phyloP scores from a whole-genome alignment of 1,140 invertebrate species.

The Drosophila pectinifera region DNA sequence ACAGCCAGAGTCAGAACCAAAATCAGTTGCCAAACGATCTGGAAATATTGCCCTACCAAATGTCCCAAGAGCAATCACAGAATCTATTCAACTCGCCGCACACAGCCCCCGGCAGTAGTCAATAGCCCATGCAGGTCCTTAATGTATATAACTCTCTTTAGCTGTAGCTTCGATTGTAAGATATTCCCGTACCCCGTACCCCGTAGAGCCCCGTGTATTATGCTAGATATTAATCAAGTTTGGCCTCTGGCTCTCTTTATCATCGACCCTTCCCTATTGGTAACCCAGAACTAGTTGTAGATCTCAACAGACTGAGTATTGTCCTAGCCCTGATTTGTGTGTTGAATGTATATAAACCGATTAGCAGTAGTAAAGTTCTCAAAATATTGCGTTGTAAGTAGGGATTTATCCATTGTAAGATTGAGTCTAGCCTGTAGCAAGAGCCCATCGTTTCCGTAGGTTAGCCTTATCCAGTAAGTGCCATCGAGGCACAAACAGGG shows the following conservation, averaged over 20 bases:
- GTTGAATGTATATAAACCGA: constrained; percentile 6
- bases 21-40: constrained; percentile 76
- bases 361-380: constrained; percentile 48
- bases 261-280: constrained; percentile 30
- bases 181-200: too few relatives aligned
- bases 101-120: constrained; percentile 61
- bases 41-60: constrained; percentile 80
- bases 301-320: constrained; percentile 81
- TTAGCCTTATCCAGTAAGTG: constrained; percentile 70
- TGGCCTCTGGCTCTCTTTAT: constrained; percentile 61
- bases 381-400: constrained; percentile 41
- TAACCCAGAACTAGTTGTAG: constrained; percentile 63
- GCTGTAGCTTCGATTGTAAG: constrained; percentile 3
- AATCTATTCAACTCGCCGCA: constrained; percentile 75
- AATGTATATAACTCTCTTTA: constrained; percentile 37
- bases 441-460: constrained; percentile 61
- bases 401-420: constrained; percentile 6
- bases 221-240: constrained; percentile 29
- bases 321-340: constrained; percentile 25
- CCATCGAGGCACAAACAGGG: constrained; percentile 54
- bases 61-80: constrained; percentile 79
- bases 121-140: constrained; percentile 25
- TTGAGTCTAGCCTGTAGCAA: constrained; percentile 23
- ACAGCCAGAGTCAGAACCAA: constrained; percentile 47
- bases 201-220: constrained; percentile 34